A percentile compares a stretch with the other conserved stretches of the same genome.
These are phyloP conservation scores for Thalassoma bifasciatum DNA, from an alignment of 2,113 vertebrate genomes.

Conservation along the genomic window DNA sequence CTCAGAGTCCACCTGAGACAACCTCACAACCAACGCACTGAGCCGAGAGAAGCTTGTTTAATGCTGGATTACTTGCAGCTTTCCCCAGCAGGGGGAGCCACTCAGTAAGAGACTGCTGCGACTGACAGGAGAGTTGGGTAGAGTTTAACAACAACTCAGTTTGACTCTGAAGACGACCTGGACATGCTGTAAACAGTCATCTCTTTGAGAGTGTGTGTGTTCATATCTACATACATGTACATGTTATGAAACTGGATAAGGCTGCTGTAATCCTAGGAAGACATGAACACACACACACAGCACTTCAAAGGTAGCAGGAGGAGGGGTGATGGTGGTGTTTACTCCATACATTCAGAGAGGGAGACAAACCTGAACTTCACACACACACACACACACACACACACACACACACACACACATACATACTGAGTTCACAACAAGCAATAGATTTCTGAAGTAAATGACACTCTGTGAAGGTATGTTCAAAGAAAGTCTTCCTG, in stretches of 20 bases:
- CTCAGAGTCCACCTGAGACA: not conserved
- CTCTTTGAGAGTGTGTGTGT: slow-evolving; percentile 28
- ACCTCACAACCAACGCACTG: not conserved
- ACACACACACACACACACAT: too few relatives aligned
- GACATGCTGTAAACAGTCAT: slow-evolving; percentile 1
- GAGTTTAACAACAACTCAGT: not conserved
- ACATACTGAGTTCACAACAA: not conserved
- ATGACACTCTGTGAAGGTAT: not conserved
- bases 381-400: too few relatives aligned
- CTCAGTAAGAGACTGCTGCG: slow-evolving; percentile 5
- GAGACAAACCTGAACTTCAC: slow-evolving; percentile 10
- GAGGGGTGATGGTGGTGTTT: not conserved
- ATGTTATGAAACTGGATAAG: slow-evolving; percentile 69
- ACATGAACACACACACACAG: slow-evolving; percentile 54
- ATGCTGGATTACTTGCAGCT: not conserved
- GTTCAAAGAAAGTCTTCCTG: not conserved
- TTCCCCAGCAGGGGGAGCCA: slow-evolving; percentile 67
- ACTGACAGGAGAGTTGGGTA: not conserved
- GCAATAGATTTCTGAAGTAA: not conserved
- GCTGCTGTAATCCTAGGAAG: slow-evolving; percentile 63
- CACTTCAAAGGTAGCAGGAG: slow-evolving; percentile 35
- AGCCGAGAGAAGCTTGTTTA: not conserved
- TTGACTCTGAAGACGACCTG: too few relatives aligned
- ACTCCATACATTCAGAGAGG: slow-evolving; percentile 15
- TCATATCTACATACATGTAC: slow-evolving; percentile 56